Conservation (phyloP, 2,888 invertebrate genomes). For the Perizoma affinitatum region DNA sequence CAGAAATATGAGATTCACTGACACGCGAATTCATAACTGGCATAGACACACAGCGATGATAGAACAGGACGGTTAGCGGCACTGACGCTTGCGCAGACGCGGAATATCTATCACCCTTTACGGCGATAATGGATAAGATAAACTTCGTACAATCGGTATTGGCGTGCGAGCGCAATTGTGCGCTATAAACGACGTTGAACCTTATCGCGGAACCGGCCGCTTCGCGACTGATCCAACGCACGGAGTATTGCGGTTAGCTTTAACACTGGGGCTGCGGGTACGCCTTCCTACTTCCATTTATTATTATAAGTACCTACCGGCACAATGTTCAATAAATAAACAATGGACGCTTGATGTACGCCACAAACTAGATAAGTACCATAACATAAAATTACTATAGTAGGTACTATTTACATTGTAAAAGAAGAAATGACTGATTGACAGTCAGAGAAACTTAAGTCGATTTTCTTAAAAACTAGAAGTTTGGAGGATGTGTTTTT, state of each 20-base stretch:
- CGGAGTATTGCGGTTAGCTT: constrained; percentile 52
- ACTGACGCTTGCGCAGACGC: constrained; percentile 51
- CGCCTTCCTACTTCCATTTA: constrained; percentile 54
- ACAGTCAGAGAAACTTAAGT: too few species aligned
- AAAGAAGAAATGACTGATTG: too few species aligned
- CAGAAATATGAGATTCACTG: constrained; percentile 60
- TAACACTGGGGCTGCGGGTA: constrained; percentile 62
- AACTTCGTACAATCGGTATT: constrained; percentile 63
- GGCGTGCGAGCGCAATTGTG: constrained; percentile 51
- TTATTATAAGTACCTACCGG: constrained; percentile 64
- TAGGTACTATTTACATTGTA: too few species aligned
- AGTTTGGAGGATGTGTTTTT: too few species aligned
- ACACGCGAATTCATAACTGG: constrained; percentile 46
- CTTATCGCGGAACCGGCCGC: constrained; percentile 67
- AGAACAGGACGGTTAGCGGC: constrained; percentile 19
- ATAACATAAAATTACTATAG: too few species aligned
- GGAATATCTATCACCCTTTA: constrained; percentile 71
- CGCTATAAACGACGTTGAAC: constrained; percentile 58
- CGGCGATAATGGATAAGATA: constrained; percentile 70
- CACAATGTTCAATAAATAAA: constrained; percentile 67
- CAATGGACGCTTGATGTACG: constrained; percentile 51
- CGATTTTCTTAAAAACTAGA: too few species aligned
- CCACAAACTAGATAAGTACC: too few species aligned
- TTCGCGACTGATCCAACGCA: constrained; percentile 55
- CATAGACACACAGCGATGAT: constrained; percentile 32